Evolutionary conservation across 2,797 vertebrate species (phyloP).

Genomic region (Sphenopsis melanotis): DNA sequence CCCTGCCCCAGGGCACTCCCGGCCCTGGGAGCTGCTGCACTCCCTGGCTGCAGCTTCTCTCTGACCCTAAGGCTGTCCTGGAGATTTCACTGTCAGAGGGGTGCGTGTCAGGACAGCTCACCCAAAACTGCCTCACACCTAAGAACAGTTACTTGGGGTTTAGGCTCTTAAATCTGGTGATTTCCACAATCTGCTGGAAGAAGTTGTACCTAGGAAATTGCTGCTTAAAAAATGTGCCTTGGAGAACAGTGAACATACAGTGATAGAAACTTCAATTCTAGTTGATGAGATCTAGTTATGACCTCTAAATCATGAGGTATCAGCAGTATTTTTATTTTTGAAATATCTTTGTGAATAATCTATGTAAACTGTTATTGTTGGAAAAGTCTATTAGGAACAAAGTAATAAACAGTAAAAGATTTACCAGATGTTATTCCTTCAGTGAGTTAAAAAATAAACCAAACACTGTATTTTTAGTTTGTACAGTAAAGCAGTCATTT

Average conservation of each 20-base stretch:
- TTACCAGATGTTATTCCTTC: neutral
- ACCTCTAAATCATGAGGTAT: neutral
- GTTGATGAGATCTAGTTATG: neutral
- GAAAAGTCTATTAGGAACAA: neutral
- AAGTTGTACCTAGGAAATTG: neutral
- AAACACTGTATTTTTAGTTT: neutral
- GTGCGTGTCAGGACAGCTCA: neutral
- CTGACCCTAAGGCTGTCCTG: neutral
- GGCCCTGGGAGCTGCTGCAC: fast-evolving
- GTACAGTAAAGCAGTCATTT: neutral
- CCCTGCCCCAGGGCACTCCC: neutral
- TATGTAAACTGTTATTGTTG: neutral
- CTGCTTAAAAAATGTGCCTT: neutral
- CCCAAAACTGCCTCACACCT: neutral
- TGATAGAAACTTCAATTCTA: neutral
- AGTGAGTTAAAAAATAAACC: neutral
- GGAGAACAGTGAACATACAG: neutral
- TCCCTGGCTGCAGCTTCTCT: neutral
- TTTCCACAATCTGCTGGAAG: neutral
- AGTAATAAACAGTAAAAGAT: neutral
- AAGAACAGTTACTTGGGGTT: neutral
- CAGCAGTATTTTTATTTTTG: neutral
- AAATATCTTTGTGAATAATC: neutral
- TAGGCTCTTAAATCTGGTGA: neutral
- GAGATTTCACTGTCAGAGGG: neutral